Evolutionary conservation across 2,888 invertebrate species (phyloP), one percentile per base, ranked within the genome.

Genomic region (Chironomus riparius): DNA sequence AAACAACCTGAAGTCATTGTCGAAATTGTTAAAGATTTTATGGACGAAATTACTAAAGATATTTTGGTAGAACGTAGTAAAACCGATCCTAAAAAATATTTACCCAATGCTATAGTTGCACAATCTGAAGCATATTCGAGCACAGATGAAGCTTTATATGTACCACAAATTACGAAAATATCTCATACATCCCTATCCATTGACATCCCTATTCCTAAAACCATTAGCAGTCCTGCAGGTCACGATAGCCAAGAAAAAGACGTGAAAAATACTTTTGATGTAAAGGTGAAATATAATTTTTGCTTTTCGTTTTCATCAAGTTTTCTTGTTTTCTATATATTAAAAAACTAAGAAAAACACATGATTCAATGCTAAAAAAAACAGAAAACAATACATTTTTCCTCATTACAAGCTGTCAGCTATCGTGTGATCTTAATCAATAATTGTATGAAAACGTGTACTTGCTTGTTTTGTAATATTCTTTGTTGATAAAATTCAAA

Each of bases 201-300:
- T 13, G 13, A 61, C 28, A 62, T 62, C 21, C 71, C 50, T 7
- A 70, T 6, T 28, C 70, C 48, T 18, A 21, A 15, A 13, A 28
- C 38, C 24, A n/a, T 50, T 24, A 61, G 38, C 72, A 38, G 21
- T 61, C 62, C 22, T 38, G 61, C 62, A 72, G 72, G 72, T 72
- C 72, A 72, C 72, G 62, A 72, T 72, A 62, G 72, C 50, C 72
- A 72, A 61, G 72, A 72, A 28, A 18, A 22, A 13, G 72, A 72
- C 22, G 72, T 24, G 48, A 50, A 24, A 24, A 69, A 28, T 38
- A 62, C 72, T 28, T 72, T 72, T 21, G 61, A 72, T 72, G 38
- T 62, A 21, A 72, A 72, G 72, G 72, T 72, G 72, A 72, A 72
- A 72, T 72, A 72, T 72, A 15, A 56, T 56, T n/a, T 72, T n/a